A percentile compares a stretch with the other conserved stretches of the same genome.
These are phyloP conservation scores for Hirtodrosophila alboralis DNA, from an alignment of 2,888 invertebrate genomes.

Conservation along the genomic window DNA sequence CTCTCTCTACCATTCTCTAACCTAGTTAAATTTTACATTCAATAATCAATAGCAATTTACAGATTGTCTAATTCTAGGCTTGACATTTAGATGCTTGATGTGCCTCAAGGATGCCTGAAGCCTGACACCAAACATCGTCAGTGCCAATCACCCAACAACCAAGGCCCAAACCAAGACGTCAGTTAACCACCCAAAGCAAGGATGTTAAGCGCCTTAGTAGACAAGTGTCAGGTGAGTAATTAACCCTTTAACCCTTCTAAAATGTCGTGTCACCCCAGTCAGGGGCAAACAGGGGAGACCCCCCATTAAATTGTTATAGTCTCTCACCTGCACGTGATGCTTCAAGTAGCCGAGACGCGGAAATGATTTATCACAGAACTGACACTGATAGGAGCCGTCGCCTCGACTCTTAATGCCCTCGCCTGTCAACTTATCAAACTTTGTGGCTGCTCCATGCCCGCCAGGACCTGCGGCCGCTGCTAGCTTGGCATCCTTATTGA, in stretches of 20 bases:
- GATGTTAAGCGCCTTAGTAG: constrained; percentile 50
- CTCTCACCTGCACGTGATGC: constrained; percentile 94
- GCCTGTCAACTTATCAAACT: constrained; percentile 84
- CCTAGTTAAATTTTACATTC: constrained; percentile 1
- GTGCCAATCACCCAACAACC: constrained; percentile 7
- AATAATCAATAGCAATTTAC: constrained; percentile 31
- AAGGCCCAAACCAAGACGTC: no score
- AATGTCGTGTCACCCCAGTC: constrained; percentile 24
- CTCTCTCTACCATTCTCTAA: neutral
- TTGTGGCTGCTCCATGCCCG: constrained; percentile 53
- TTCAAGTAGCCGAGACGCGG: constrained; percentile 93
- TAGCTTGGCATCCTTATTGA: constrained; percentile 81
- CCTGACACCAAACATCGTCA: constrained; percentile 18
- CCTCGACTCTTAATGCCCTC: constrained; percentile 83
- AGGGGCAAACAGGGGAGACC: neutral
- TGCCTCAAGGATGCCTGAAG: constrained; percentile 1
- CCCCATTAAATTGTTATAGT: neutral
- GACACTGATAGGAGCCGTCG: constrained; percentile 94
- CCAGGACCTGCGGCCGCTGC: constrained; percentile 26
- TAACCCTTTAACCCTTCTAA: constrained; percentile 43
- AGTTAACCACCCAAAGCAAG: constrained; percentile 24
- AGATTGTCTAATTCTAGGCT: constrained; percentile 4
- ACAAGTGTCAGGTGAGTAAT: constrained; percentile 40
- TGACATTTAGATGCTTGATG: constrained; percentile 26
- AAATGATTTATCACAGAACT: constrained; percentile 96